These are phyloP conservation scores for Gadus macrocephalus DNA, from an alignment of 2,113 vertebrate species.

Conservation along the genomic window DNA sequence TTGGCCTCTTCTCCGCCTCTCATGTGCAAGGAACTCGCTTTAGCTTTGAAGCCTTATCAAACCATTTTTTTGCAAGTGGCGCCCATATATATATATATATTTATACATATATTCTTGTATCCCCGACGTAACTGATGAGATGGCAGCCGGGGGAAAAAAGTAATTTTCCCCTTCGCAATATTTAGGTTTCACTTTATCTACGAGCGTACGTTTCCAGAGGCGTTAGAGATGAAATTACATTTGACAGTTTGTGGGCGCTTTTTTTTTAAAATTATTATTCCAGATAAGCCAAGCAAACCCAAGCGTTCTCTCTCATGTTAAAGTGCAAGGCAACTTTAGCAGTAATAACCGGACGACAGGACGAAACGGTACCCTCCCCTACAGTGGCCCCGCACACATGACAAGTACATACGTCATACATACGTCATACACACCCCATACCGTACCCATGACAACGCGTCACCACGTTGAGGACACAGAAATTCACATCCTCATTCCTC, in stretches of 20 bases:
- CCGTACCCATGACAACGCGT: conserved; percentile 45
- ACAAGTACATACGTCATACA: conserved; percentile 59
- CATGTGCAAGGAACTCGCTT: conserved; percentile 21
- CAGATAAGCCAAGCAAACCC: not conserved
- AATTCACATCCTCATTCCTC: conserved; percentile 86
- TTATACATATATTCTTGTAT: conserved; percentile 15
- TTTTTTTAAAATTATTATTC: too few relatives aligned
- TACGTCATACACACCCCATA: conserved; percentile 54
- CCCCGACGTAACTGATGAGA: conserved; percentile 18
- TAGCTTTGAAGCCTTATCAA: conserved; percentile 44
- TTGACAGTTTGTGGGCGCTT: not conserved
- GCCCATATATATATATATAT: conserved; percentile 33
- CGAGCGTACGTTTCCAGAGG: conserved; percentile 46
- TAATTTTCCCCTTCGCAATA: conserved; percentile 32
- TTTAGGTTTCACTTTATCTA: conserved; percentile 39
- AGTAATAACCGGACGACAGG: conserved; percentile 14
- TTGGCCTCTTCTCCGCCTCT: conserved; percentile 15
- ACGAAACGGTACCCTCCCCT: conserved; percentile 52
- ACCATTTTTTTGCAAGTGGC: conserved; percentile 40
- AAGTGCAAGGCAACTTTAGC: not conserved
- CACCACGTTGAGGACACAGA: conserved; percentile 86
- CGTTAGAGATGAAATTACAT: conserved; percentile 18
- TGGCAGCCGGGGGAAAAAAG: conserved; percentile 36
- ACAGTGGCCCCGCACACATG: conserved; percentile 56
- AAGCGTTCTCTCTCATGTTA: not conserved